phyloP scores from a whole-genome alignment of 2,888 invertebrate species.

The Meliscaeva auricollis region DNA sequence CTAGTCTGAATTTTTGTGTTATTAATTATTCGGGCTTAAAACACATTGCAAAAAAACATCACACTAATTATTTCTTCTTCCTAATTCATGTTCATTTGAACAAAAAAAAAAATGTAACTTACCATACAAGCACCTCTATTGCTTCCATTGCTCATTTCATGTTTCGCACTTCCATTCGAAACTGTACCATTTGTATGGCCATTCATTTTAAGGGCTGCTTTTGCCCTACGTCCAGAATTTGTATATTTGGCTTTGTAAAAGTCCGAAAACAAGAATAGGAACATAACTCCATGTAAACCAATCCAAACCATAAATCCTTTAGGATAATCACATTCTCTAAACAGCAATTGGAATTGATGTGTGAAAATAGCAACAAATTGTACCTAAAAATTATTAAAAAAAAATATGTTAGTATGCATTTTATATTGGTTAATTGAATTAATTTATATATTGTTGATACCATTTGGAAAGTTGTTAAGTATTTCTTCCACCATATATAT shows the following conservation, averaged over 20 bases:
- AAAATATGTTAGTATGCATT: constrained; percentile 33
- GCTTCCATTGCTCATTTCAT: constrained; percentile 77
- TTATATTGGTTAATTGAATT: background rate
- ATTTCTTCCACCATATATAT: constrained; percentile 99
- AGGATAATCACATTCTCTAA: constrained; percentile 96
- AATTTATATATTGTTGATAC: constrained; percentile 84
- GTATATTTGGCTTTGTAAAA: constrained; percentile 95
- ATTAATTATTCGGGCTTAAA: too few species aligned
- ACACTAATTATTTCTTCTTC: too few species aligned
- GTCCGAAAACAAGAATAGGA: constrained; percentile 96
- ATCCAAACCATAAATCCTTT: constrained; percentile 97
- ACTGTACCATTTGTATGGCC: constrained; percentile 64
- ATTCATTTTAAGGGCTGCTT: constrained; percentile 77
- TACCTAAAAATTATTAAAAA: constrained; percentile 87
- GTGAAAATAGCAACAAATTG: constrained; percentile 96
- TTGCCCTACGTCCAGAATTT: constrained; percentile 79
- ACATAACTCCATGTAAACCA: constrained; percentile 96
- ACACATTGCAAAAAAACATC: too few species aligned
- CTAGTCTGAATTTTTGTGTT: too few species aligned
- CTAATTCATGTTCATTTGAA: too few species aligned
- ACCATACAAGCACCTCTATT: constrained; percentile 89
- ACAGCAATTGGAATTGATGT: constrained; percentile 95
- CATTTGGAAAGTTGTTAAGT: constrained; percentile 97
- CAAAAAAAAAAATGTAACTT: constrained; percentile 84
- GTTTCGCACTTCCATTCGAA: constrained; percentile 76